Percentiles rank a stretch among this genome's conserved stretches.
These are phyloP conservation scores for Drosophila diplacantha DNA, from an alignment of 2,888 invertebrate genomes.

Conservation along the genomic window DNA sequence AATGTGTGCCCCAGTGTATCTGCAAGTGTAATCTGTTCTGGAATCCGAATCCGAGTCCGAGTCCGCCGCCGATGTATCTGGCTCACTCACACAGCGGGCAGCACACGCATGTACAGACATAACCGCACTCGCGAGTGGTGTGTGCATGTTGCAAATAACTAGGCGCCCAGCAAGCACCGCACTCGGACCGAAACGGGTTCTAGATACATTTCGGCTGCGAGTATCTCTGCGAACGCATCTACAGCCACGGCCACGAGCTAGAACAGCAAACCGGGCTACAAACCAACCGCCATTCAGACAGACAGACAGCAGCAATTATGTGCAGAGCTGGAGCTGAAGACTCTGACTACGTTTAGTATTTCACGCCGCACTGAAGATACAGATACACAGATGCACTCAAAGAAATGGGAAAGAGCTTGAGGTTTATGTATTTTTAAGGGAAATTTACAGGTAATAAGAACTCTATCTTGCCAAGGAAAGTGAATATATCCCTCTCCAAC, in stretches of 20 bases:
- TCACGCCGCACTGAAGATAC: conserved; percentile 44
- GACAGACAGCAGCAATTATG: conserved; percentile 37
- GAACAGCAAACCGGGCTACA: conserved; percentile 43
- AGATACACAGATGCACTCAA: conserved; percentile 19
- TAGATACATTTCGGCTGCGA: conserved; percentile 53
- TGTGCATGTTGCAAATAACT: conserved; percentile 70
- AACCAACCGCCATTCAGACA: conserved; percentile 15
- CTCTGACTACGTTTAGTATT: conserved; percentile 42
- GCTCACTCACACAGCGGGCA: conserved; percentile 38
- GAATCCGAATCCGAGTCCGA: conserved; percentile 2
- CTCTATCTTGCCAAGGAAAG: not conserved
- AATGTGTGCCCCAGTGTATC: conserved; percentile 51
- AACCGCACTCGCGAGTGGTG: conserved; percentile 48
- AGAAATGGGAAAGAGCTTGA: not conserved
- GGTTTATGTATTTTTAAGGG: not conserved
- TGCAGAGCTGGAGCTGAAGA: conserved; percentile 35
- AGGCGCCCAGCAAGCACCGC: conserved; percentile 54
- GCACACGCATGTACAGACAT: conserved; percentile 30
- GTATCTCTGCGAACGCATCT: conserved; percentile 57
- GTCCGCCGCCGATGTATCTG: conserved; percentile 15
- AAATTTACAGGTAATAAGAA: no score
- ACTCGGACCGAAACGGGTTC: conserved; percentile 55
- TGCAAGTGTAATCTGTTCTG: conserved; percentile 62
- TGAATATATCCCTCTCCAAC: not conserved
- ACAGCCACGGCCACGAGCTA: conserved; percentile 51